Conservation (phyloP, 1,140 invertebrate genomes). For the Subanguina moxae region DNA sequence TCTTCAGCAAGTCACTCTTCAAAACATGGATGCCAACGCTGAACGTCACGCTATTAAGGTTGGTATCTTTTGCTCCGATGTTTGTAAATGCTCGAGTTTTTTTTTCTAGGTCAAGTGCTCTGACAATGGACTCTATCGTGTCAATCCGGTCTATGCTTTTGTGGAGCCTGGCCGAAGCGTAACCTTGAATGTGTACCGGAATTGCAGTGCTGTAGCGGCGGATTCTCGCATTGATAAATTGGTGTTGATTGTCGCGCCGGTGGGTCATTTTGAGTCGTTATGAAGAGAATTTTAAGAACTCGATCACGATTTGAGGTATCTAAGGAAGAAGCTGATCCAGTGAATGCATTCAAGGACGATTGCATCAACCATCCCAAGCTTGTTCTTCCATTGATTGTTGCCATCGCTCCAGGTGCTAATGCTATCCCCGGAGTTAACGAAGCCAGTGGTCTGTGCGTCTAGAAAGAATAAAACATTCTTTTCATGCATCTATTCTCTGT, state of each 20-base stretch:
- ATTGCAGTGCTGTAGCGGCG: not conserved
- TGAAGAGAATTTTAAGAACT: not conserved
- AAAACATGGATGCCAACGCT: not conserved
- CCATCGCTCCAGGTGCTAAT: no score
- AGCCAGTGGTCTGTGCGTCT: no score
- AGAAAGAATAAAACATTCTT: no score
- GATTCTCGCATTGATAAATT: not conserved
- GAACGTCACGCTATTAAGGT: slow-evolving; percentile 21
- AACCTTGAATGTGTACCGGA: slow-evolving; percentile 35
- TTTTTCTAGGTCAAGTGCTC: slow-evolving; percentile 12
- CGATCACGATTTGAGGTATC: not conserved
- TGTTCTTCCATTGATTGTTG: not conserved
- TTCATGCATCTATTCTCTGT: no score
- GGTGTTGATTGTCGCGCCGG: not conserved
- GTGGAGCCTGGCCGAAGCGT: slow-evolving; percentile 17
- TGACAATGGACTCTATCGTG: slow-evolving; percentile 17
- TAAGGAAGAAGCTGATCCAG: not conserved
- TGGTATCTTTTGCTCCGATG: no score
- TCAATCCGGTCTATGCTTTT: slow-evolving; percentile 19
- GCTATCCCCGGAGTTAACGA: no score
- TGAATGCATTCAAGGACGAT: not conserved
- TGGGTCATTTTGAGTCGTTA: not conserved
- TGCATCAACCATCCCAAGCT: not conserved
- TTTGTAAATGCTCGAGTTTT: no score
- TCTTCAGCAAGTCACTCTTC: slow-evolving; percentile 2